Evolutionary conservation across 1,140 invertebrate species (phyloP).

Genomic region (Colletes gigas): DNA sequence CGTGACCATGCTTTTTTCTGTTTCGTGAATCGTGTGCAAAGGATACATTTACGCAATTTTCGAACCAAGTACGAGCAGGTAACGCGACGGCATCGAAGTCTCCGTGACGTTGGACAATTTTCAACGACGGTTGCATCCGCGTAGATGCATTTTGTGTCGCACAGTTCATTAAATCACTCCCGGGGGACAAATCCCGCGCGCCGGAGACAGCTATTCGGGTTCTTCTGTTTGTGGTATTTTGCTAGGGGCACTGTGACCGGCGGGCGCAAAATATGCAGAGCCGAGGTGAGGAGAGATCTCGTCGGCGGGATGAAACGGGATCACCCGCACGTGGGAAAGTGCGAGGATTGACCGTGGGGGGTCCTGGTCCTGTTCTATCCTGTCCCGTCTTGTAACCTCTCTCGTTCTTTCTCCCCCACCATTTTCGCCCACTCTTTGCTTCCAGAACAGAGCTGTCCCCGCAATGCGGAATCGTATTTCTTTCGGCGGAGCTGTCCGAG

Average conservation of each 20-base stretch:
- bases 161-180: background rate
- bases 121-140: no score
- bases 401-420: constrained; percentile 58
- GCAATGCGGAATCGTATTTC: constrained; percentile 76
- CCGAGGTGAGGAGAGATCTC: constrained; percentile 71
- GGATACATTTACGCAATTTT: no score
- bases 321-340: constrained; percentile 81
- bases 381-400: constrained; percentile 63
- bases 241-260: constrained; percentile 22
- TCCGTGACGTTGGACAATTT: no score
- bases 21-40: no score
- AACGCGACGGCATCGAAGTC: no score
- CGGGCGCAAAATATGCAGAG: constrained; percentile 69
- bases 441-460: constrained; percentile 65
- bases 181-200: background rate
- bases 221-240: constrained; percentile 34
- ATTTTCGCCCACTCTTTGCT: constrained; percentile 61
- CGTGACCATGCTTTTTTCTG: no score
- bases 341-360: constrained; percentile 78
- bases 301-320: constrained; percentile 79
- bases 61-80: no score
- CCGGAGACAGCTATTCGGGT: background rate
- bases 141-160: background rate
- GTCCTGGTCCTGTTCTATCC: constrained; percentile 73
- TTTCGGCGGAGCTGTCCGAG: constrained; percentile 67